A percentile compares a stretch with the other conserved stretches of the same genome.
These are phyloP conservation scores for Danio aesculapii DNA, from an alignment of 2,797 vertebrate species.

Conservation along the genomic window DNA sequence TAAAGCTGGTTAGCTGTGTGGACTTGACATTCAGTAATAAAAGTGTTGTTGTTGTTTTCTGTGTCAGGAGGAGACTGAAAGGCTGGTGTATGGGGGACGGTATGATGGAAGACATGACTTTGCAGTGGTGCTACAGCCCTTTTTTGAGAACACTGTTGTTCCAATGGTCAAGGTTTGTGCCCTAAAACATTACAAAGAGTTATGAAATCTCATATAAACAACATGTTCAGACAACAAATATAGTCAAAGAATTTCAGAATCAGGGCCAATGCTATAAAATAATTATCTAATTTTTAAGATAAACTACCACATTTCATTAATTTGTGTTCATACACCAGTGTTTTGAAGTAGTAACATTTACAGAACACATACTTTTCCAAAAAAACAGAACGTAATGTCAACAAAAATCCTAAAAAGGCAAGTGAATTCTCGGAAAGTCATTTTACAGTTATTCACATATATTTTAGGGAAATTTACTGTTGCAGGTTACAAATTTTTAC, in stretches of 20 bases:
- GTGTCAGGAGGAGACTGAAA: conserved; percentile 71
- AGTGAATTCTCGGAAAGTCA: no score
- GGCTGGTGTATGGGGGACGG: conserved; percentile 71
- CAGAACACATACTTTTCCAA: no score
- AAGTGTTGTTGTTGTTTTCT: conserved; percentile 18
- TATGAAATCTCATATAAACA: not conserved
- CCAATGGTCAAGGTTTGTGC: conserved; percentile 82
- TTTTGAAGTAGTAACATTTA: no score
- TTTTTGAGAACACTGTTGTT: conserved; percentile 83
- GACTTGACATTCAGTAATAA: not conserved
- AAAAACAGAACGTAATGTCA: no score
- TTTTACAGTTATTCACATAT: no score
- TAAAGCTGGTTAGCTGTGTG: not conserved
- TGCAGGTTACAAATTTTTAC: no score
- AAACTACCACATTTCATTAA: no score
- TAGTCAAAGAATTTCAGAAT: not conserved
- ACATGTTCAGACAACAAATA: not conserved
- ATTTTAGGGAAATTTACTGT: no score
- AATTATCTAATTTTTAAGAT: no score
- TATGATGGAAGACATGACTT: conserved; percentile 88
- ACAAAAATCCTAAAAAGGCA: no score
- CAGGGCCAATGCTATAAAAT: not conserved
- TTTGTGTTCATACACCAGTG: no score
- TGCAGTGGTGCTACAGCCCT: conserved; percentile 85
- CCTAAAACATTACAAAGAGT: not conserved